Evolutionary conservation across 2,888 invertebrate genomes (phyloP).

Genomic region (Chelonus formosanus): DNA sequence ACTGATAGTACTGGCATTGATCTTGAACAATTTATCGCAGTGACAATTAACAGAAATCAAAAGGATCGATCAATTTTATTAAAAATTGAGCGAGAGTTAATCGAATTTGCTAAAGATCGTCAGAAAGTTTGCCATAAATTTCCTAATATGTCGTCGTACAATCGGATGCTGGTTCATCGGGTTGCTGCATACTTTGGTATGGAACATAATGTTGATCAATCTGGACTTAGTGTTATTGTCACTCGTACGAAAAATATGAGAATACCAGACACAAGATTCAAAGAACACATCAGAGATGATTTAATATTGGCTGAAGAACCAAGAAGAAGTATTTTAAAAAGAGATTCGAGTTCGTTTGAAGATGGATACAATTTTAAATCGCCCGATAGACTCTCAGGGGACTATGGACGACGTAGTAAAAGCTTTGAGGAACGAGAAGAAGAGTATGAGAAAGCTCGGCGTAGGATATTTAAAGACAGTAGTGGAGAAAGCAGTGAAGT

Average conservation of each 20-base stretch:
- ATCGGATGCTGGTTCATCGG: conserved; percentile 94
- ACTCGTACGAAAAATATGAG: conserved; percentile 79
- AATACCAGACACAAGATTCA: conserved; percentile 77
- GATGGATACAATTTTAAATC: conserved; percentile 68
- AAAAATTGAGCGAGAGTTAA: conserved; percentile 87
- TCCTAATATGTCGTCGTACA: conserved; percentile 94
- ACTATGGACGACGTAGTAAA: conserved; percentile 77
- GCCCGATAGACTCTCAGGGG: conserved; percentile 72
- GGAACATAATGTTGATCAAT: conserved; percentile 90
- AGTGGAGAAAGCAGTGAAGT: conserved; percentile 58
- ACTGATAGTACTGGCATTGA: conserved; percentile 83
- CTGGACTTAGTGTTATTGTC: conserved; percentile 82
- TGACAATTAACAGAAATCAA: conserved; percentile 88
- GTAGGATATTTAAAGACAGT: conserved; percentile 81
- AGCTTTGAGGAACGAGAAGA: conserved; percentile 92
- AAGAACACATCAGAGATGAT: conserved; percentile 75
- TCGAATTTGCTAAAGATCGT: conserved; percentile 81
- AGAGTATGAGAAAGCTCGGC: conserved; percentile 85
- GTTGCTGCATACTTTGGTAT: conserved; percentile 93
- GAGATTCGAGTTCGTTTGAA: conserved; percentile 83
- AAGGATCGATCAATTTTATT: conserved; percentile 87
- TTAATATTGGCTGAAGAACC: conserved; percentile 74
- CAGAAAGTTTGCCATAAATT: conserved; percentile 74
- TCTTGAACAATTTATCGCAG: conserved; percentile 86
- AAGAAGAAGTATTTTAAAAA: conserved; percentile 80